Conservation (phyloP, 2,888 invertebrate genomes). For the Ellobium chinense region DNA sequence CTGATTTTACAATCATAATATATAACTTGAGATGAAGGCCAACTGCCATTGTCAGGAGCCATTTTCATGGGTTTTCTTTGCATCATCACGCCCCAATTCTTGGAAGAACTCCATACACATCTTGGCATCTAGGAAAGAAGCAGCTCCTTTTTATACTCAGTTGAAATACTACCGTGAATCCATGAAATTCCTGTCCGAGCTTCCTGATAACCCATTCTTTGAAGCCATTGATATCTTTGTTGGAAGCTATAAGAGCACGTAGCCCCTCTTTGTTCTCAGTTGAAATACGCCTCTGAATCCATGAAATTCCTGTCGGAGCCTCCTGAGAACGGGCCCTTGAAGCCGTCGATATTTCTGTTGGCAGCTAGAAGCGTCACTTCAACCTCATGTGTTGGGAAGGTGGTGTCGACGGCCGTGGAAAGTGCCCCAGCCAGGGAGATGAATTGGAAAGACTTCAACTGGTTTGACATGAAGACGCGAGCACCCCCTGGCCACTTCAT, state of each 20-base stretch:
- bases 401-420: not conserved
- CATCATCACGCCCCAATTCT: too few species aligned
- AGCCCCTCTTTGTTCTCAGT: too few species aligned
- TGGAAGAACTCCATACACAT: too few species aligned
- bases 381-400: not conserved
- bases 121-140: too few species aligned
- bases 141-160: too few species aligned
- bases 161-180: not conserved
- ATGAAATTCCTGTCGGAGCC: not conserved
- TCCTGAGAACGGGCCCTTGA: not conserved
- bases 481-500: conserved; percentile 9
- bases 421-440: not conserved
- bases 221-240: too few species aligned
- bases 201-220: not conserved
- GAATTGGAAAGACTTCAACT: conserved; percentile 18
- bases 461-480: conserved; percentile 20
- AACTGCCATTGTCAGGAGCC: too few species aligned
- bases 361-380: conserved; percentile 1
- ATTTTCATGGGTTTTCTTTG: too few species aligned
- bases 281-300: not conserved
- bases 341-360: conserved; percentile 4
- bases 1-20: too few species aligned
- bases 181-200: not conserved
- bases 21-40: too few species aligned
- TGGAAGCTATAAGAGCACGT: too few species aligned